Evolutionary conservation across 2,888 invertebrate species (phyloP).

Genomic region (Plebejus melissa): DNA sequence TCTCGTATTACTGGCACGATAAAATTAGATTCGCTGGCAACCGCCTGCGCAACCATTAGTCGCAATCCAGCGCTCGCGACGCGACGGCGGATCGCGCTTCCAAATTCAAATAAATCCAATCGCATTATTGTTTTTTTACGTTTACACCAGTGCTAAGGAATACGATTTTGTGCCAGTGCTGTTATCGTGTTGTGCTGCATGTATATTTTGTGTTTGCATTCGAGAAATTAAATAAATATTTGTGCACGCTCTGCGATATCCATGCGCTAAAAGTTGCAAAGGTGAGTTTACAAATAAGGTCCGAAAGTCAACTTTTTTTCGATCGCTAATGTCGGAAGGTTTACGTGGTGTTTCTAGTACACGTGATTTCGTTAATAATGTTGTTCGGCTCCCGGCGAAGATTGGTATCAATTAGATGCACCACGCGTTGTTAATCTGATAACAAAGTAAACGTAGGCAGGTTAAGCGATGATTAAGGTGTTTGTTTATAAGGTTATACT

Average conservation of each 20-base stretch:
- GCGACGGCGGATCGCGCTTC: conserved; percentile 43
- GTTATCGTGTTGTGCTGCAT: conserved; percentile 45
- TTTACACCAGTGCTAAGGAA: conserved; percentile 53
- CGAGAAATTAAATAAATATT: conserved; percentile 38
- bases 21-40: conserved; percentile 69
- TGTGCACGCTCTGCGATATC: conserved; percentile 49
- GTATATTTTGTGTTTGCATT: conserved; percentile 45
- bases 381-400: conserved; percentile 1
- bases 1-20: conserved; percentile 75
- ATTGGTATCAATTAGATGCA: conserved; percentile 17
- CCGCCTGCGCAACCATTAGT: conserved; percentile 47
- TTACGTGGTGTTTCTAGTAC: conserved; percentile 4
- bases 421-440: conserved; percentile 19
- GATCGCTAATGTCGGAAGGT: conserved; percentile 36
- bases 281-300: conserved; percentile 51
- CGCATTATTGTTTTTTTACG: conserved; percentile 47
- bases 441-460: conserved; percentile 15
- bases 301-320: conserved; percentile 44
- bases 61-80: conserved; percentile 48
- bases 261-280: conserved; percentile 49
- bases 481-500: neutral
- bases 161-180: conserved; percentile 56
- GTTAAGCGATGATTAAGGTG: conserved; percentile 2
- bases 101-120: conserved; percentile 45
- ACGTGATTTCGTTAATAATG: conserved; percentile 10